Evolutionary conservation across 92 coral and sea anemone species (phyloP), one percentile per base, ranked within the genome.

Genomic region (Micromussa lordhowensis): DNA sequence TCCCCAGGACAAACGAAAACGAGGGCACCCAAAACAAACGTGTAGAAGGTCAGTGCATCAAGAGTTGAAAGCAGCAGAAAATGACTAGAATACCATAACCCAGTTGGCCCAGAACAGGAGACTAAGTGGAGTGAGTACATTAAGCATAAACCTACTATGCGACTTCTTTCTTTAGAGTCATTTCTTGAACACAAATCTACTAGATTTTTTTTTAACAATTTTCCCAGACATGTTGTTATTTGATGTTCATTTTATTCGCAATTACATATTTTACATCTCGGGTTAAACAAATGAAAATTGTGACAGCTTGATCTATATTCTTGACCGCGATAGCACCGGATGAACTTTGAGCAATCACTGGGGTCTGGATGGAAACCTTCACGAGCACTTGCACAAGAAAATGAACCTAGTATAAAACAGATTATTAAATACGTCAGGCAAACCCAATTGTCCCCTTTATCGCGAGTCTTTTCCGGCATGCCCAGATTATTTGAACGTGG

Each of bases 311-410:
- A 30, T 12, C 72, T 82, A 79, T 31, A 90, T 30, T 87, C 48
- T 19, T 12, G 11, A 2, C 95, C 97, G 0, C 91, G 92, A 48
- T 68, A 59, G 68, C 95, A 94, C 63, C 85, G 85, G 2, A 92
- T 84, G 78, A 85, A 94, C 81, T 92, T 94, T 22, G 95, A 75
- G 70, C 97, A 92, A 38, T 90, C 97, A n/a, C 79, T 76, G 40
- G 92, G 95, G 53, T 94, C 86, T 0, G 81, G 88, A 51, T 92
- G 86, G 19, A 77, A 30, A 1, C 96, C 96, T 31, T 92, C 93
- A 22, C 54, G 91, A 48, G 82, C 78, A 30, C 79, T 58, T 3
- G 89, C 73, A 85, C 97, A 94, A 22, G 93, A 91, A 55, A 92
- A 88, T 18, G 93, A 77, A 38, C 89, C 97, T 94, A 28, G 3